phyloP scores from a whole-genome alignment of 2,113 vertebrate species.

The Thunnus maccoyii region DNA sequence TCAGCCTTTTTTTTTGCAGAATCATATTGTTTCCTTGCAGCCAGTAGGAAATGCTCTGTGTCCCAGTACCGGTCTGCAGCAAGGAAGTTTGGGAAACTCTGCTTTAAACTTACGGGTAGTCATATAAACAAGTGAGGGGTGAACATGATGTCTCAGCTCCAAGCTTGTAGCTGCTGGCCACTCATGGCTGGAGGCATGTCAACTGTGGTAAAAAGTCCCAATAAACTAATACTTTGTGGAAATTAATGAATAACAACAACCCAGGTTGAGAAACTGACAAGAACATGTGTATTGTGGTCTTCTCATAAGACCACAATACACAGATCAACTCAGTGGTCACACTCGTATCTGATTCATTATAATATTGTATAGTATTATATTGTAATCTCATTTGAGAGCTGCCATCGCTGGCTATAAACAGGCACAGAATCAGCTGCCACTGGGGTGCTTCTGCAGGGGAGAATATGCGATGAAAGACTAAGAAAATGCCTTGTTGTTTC shows the following conservation, averaged over 20 bases:
- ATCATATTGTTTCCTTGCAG: too few relatives aligned
- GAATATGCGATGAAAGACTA: slow-evolving; percentile 65
- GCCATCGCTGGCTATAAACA: slow-evolving; percentile 56
- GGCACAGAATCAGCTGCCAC: slow-evolving; percentile 59
- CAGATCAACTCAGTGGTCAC: slow-evolving; percentile 38
- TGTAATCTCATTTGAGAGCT: slow-evolving; percentile 64
- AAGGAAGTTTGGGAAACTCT: too few relatives aligned
- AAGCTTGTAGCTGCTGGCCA: slow-evolving; percentile 11
- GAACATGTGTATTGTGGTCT: background rate
- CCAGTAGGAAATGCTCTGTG: too few relatives aligned
- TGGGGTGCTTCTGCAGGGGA: slow-evolving; percentile 32
- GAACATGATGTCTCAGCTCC: background rate
- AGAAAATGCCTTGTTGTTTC: slow-evolving; percentile 66
- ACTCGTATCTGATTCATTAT: slow-evolving; percentile 55
- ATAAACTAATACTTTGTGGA: slow-evolving; percentile 12
- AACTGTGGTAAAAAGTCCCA: slow-evolving; percentile 5
- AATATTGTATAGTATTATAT: background rate
- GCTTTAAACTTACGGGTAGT: background rate
- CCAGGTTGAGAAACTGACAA: slow-evolving; percentile 23
- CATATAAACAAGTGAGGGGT: background rate
- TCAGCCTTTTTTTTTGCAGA: too few relatives aligned
- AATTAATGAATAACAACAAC: slow-evolving; percentile 18
- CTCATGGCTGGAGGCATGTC: slow-evolving; percentile 10
- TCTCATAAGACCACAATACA: slow-evolving; percentile 1
- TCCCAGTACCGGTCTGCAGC: too few relatives aligned